These are phyloP conservation scores for Platycercus adscitus DNA, from an alignment of 2,113 vertebrate genomes.

Conservation along the genomic window DNA sequence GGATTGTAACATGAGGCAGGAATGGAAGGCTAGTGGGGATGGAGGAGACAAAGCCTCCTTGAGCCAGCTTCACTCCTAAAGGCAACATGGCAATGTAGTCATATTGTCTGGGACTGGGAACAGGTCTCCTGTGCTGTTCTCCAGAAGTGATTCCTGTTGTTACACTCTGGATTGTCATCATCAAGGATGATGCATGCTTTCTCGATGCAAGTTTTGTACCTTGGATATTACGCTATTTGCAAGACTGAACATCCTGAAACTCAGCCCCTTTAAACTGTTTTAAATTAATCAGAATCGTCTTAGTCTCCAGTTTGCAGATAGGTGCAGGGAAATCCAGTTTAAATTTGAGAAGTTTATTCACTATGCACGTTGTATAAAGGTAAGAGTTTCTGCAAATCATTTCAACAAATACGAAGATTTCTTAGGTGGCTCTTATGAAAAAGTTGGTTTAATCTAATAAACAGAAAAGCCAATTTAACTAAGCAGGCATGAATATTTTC, in stretches of 20 bases:
- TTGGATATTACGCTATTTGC: background rate
- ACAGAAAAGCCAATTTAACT: background rate
- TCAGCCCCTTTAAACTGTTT: background rate
- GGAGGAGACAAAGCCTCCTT: background rate
- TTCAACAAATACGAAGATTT: background rate
- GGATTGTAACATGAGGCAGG: background rate
- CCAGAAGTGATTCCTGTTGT: background rate
- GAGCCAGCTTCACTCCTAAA: background rate
- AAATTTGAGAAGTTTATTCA: background rate
- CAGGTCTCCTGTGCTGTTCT: background rate
- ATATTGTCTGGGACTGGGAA: background rate
- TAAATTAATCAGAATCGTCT: background rate
- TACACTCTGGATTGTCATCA: background rate
- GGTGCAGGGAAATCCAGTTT: background rate
- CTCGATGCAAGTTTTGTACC: background rate
- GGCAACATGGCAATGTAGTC: background rate
- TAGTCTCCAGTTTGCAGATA: background rate
- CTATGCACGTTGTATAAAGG: background rate
- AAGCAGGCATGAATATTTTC: background rate
- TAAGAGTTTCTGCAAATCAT: background rate
- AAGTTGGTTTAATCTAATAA: constrained; percentile 3
- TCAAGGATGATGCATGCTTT: background rate
- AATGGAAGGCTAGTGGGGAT: background rate
- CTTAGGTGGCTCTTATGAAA: background rate
- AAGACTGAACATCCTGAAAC: background rate